These are phyloP conservation scores for Sitobion miscanthi DNA, from an alignment of 1,140 invertebrate species.

Conservation along the genomic window DNA sequence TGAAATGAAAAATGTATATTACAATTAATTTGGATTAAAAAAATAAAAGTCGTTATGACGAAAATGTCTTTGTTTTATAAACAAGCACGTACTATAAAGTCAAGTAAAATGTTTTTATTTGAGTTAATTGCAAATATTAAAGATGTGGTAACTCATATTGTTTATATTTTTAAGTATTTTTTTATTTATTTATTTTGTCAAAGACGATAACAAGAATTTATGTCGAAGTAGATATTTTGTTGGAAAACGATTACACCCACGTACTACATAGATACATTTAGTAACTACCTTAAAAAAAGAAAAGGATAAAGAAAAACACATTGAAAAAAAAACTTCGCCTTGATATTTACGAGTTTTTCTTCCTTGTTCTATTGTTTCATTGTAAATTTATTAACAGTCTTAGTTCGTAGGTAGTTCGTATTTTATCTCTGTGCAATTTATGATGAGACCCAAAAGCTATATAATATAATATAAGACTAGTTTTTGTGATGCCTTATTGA, in stretches of 20 bases:
- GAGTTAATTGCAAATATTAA: neutral
- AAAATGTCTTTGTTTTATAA: neutral
- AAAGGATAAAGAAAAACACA: neutral
- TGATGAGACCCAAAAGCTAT: no score
- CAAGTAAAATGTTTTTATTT: neutral
- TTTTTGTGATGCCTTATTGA: no score
- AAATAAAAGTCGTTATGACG: neutral
- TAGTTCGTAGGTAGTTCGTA: neutral
- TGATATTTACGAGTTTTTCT: neutral
- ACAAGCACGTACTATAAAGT: neutral
- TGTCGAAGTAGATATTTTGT: neutral
- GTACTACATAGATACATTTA: neutral
- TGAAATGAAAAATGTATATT: neutral
- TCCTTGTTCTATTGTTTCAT: neutral
- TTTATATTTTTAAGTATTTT: neutral
- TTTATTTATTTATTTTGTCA: neutral
- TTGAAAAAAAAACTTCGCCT: neutral
- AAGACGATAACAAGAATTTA: neutral
- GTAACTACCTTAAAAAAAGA: neutral
- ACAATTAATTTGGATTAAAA: neutral
- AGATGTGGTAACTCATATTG: neutral
- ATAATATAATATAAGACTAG: no score
- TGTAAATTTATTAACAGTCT: conserved; percentile 12
- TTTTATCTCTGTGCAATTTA: neutral
- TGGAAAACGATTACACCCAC: neutral